A percentile compares a stretch with the other conserved stretches of the same genome.
phyloP scores from a whole-genome alignment of 2,113 vertebrate genomes.

The Nerophis lumbriciformis region DNA sequence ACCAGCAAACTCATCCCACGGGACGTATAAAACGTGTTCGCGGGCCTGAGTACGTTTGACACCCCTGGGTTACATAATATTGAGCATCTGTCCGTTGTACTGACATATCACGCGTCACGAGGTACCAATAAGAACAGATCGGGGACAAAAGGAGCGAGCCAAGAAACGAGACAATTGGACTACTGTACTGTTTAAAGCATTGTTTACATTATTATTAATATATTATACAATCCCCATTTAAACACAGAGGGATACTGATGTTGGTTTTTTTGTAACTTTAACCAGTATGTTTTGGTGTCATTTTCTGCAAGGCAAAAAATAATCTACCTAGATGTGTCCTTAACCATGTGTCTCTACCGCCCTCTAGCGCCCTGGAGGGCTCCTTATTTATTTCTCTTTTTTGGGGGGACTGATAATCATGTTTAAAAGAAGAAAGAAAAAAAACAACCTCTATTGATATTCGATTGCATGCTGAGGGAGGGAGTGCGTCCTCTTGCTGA shows the following conservation, averaged over 20 bases:
- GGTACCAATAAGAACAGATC: constrained; percentile 38
- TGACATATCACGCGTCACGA: constrained; percentile 13
- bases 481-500: constrained; percentile 29
- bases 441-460: constrained; percentile 27
- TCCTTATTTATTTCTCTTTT: constrained; percentile 69
- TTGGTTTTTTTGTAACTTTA: constrained; percentile 58
- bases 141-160: constrained; percentile 12
- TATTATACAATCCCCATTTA: constrained; percentile 59
- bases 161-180: constrained; percentile 43
- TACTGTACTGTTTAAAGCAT: constrained; percentile 66
- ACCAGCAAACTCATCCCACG: too few species aligned
- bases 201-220: constrained; percentile 79
- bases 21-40: too few species aligned
- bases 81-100: too few species aligned
- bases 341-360: constrained; percentile 51
- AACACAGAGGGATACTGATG: constrained; percentile 46
- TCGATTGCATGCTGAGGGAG: constrained; percentile 43
- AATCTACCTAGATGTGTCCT: constrained; percentile 71
- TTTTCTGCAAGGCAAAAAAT: constrained; percentile 57
- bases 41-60: too few species aligned
- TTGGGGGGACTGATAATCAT: constrained; percentile 63
- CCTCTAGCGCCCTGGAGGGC: constrained; percentile 32
- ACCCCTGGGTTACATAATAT: too few species aligned
- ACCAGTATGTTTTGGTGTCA: constrained; percentile 54
- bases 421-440: constrained; percentile 8